Evolutionary conservation across 2,888 invertebrate genomes (phyloP), one percentile per base, ranked within the genome.

Genomic region (Brachylomia viminalis): DNA sequence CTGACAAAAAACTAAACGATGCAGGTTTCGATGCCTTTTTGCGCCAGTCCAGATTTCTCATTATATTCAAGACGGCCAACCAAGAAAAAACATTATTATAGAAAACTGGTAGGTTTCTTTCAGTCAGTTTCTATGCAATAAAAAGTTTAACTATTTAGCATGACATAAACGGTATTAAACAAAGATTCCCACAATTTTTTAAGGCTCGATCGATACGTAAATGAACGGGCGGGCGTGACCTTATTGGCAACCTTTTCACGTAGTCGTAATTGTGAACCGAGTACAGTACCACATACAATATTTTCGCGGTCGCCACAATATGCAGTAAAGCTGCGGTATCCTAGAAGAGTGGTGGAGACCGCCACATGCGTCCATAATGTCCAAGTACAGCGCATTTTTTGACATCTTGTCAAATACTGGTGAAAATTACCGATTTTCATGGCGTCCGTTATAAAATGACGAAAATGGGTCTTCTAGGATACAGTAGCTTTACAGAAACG

Each of bases 221-320:
- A 81, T 80, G 76, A 77, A 56, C 74, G 75, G 72, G 66, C 72
- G 76, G 72, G 66, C 75, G 64, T 73, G 87, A 89, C 86, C 86
- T 86, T 83, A 58, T 70, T 67, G n/a, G 62, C 80, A 76, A 87
- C 77, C 75, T 70, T 72, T 79, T 82, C 77, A 77, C 76, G 77
- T 33, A 79, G 62, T 75, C 68, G 78, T 82, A 73, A 84, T 75
- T 75, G 84, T 38, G 33, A 45, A 52, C 67, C 64, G 38, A 84
- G 75, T 75, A 15, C 17, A 56, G 62, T 49, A 42, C 58, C 30
- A 33, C 10, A 10, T 59, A 58, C 20, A 59, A 33, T 5, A 59
- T n/a, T 84, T 84, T 62, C 30, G 33, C n/a, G 38, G 59, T 68
- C 20, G 27, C 42, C 58, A 54, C 75, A 83, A 17, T 54, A n/a